These are phyloP conservation scores for Lacerta viridis DNA, from an alignment of 2,797 vertebrate genomes.

Conservation along the genomic window DNA sequence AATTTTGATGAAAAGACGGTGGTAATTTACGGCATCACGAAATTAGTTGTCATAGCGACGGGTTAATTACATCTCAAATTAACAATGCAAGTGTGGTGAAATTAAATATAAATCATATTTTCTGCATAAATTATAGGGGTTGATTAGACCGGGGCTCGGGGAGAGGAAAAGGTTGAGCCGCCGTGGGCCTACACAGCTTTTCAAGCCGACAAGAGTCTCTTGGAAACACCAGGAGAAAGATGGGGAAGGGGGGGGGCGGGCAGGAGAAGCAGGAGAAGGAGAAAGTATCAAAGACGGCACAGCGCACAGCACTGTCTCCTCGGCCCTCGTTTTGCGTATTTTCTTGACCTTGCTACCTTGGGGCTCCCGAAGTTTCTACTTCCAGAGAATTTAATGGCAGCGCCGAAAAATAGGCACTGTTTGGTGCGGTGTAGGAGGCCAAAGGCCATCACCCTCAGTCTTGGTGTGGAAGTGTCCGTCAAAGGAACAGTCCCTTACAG, in stretches of 20 bases:
- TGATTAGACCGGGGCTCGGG: constrained; percentile 99
- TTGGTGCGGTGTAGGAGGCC: neutral
- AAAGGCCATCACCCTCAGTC: neutral
- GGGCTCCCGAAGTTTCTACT: constrained; percentile 58
- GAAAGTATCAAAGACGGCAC: constrained; percentile 67
- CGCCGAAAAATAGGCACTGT: too few species aligned
- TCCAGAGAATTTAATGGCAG: neutral
- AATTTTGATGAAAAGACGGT: constrained; percentile 99
- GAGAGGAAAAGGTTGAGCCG: constrained; percentile 99
- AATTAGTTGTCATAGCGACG: constrained; percentile 99
- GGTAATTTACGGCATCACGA: constrained; percentile 99
- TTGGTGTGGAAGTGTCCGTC: neutral
- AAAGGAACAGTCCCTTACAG: neutral
- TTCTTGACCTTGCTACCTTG: constrained; percentile 47
- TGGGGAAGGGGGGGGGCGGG: constrained; percentile 46
- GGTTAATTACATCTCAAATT: constrained; percentile 99
- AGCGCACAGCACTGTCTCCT: constrained; percentile 16
- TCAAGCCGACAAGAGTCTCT: constrained; percentile 81
- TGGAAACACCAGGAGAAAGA: constrained; percentile 79
- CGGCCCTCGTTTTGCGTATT: constrained; percentile 49
- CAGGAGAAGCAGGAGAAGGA: constrained; percentile 38
- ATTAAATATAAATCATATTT: constrained; percentile 99
- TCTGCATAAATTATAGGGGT: constrained; percentile 99
- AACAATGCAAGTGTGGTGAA: constrained; percentile 99
- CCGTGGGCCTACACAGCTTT: constrained; percentile 95